Evolutionary conservation across 2,797 vertebrate species (phyloP).

Genomic region (Nannoperca obscura): DNA sequence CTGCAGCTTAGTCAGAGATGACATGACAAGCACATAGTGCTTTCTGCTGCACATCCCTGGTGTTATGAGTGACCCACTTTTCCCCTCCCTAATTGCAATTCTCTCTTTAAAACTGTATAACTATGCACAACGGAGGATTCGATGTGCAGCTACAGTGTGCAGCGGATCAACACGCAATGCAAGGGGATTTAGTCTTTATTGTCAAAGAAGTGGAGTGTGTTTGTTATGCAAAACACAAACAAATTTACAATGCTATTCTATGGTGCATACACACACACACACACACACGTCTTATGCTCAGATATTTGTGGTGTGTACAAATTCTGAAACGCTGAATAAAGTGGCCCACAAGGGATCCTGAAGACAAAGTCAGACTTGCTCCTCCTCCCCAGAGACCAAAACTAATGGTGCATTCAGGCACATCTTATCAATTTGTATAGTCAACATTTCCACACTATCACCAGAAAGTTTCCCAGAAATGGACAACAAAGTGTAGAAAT

Average conservation of each 20-base stretch:
- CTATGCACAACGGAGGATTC: constrained; percentile 37
- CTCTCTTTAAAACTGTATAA: constrained; percentile 63
- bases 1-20: constrained; percentile 67
- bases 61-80: constrained; percentile 71
- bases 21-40: constrained; percentile 69
- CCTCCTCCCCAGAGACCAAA: neutral
- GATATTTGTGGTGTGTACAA: neutral
- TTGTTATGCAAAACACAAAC: constrained; percentile 9
- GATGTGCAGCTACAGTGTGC: constrained; percentile 1
- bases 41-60: constrained; percentile 62
- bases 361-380: neutral
- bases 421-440: neutral
- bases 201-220: constrained; percentile 7
- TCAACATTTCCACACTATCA: neutral
- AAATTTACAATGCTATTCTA: constrained; percentile 8
- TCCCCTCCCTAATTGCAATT: constrained; percentile 62
- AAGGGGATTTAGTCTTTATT: constrained; percentile 5
- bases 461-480: neutral
- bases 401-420: neutral
- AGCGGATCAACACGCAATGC: neutral
- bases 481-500: neutral
- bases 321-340: constrained; percentile 9
- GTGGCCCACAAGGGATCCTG: neutral
- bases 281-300: neutral
- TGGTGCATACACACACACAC: too few species aligned